Percentiles rank a stretch among this genome's conserved stretches.
Conservation (phyloP, 2,113 vertebrate species). For the Lontra canadensis region DNA sequence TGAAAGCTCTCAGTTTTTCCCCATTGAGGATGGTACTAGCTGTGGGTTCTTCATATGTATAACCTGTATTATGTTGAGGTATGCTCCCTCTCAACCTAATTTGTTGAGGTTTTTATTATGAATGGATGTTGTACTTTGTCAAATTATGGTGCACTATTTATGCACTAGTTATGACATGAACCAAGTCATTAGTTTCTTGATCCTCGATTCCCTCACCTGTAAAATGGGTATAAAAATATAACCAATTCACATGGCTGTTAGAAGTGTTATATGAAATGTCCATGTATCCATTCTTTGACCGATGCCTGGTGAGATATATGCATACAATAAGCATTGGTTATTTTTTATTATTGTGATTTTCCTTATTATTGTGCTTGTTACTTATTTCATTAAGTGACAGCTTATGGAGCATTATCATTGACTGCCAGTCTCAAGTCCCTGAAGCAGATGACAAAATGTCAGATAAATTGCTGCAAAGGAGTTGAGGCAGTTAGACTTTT, state of each 20-base stretch:
- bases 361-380: neutral
- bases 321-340: neutral
- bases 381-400: neutral
- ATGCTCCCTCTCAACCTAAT: neutral
- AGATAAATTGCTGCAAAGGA: neutral
- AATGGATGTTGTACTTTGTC: neutral
- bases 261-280: neutral
- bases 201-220: neutral
- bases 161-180: neutral
- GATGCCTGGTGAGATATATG: neutral
- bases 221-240: conserved; percentile 17
- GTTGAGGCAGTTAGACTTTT: conserved; percentile 10
- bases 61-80: neutral
- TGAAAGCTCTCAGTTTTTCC: neutral
- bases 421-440: neutral
- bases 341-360: neutral
- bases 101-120: neutral
- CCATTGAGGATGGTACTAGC: neutral
- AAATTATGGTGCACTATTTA: neutral
- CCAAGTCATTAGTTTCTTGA: neutral
- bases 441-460: neutral
- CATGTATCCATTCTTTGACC: neutral
- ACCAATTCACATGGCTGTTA: neutral
- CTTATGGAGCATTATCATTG: neutral
- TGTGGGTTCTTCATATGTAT: neutral